A percentile compares a stretch with the other conserved stretches of the same genome.
Evolutionary conservation across 2,888 invertebrate genomes (phyloP).

Genomic region (Caenorhabditis doughertyi): DNA sequence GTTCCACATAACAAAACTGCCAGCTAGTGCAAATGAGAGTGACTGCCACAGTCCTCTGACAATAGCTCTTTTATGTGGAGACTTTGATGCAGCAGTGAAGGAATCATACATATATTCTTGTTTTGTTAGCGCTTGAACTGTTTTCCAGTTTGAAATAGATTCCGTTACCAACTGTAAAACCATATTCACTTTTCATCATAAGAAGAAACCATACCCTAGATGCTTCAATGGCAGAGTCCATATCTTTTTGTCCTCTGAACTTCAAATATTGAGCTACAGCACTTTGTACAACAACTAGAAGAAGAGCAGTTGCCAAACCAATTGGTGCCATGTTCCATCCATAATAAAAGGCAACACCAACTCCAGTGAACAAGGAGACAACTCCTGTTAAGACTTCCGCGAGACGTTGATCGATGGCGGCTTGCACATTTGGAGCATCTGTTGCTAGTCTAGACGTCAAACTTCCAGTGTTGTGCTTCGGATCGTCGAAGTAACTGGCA

Average conservation of each 20-base stretch:
- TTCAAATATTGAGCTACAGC: slow-evolving; percentile 76
- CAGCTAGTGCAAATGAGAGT: slow-evolving; percentile 70
- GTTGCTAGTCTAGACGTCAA: slow-evolving; percentile 83
- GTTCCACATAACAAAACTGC: slow-evolving; percentile 76
- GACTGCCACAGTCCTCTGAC: slow-evolving; percentile 74
- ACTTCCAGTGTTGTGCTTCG: slow-evolving; percentile 83
- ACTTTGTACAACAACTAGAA: slow-evolving; percentile 69
- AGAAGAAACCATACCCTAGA: slow-evolving; percentile 61
- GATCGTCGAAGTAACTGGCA: slow-evolving; percentile 84
- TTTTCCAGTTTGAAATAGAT: slow-evolving; percentile 83
- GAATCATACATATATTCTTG: slow-evolving; percentile 82
- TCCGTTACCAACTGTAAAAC: slow-evolving; percentile 83
- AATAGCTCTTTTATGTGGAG: slow-evolving; percentile 73
- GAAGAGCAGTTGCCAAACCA: slow-evolving; percentile 74
- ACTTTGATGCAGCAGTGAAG: slow-evolving; percentile 66
- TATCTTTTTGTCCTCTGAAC: slow-evolving; percentile 74
- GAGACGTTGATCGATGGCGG: slow-evolving; percentile 78
- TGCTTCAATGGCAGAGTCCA: slow-evolving; percentile 75
- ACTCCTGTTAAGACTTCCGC: slow-evolving; percentile 77
- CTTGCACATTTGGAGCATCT: slow-evolving; percentile 84
- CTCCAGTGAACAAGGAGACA: slow-evolving; percentile 72
- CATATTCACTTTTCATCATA: background rate
- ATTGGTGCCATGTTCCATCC: slow-evolving; percentile 80
- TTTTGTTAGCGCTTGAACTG: slow-evolving; percentile 83
- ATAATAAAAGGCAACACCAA: slow-evolving; percentile 78